Evolutionary conservation across 2,797 vertebrate species (phyloP).

Genomic region (Danio jaintianensis): DNA sequence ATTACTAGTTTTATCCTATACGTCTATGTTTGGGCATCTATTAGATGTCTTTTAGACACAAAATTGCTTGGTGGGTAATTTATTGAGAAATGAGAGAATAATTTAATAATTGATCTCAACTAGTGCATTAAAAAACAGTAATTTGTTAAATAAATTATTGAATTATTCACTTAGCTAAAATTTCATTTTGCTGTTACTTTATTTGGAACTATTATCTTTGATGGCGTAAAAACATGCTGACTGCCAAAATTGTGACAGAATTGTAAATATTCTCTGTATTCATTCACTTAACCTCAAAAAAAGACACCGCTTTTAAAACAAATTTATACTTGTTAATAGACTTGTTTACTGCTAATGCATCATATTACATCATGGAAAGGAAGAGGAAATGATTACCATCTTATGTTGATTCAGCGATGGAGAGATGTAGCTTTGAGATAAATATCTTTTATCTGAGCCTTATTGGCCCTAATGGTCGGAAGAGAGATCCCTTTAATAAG

Average conservation of each 20-base stretch:
- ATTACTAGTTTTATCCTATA: no score
- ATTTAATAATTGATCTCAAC: no score
- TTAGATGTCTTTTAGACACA: no score
- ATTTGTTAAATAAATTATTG: not conserved
- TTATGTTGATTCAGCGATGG: slow-evolving; percentile 23
- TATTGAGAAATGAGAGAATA: no score
- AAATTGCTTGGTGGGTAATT: no score
- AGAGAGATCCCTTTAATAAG: slow-evolving; percentile 18
- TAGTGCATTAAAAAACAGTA: not conserved
- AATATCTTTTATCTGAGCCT: slow-evolving; percentile 29
- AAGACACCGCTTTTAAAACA: not conserved
- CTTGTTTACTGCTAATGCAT: not conserved
- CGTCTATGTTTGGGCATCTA: no score
- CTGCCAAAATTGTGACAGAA: not conserved
- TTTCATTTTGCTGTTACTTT: not conserved
- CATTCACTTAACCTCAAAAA: not conserved
- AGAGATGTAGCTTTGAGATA: slow-evolving; percentile 26
- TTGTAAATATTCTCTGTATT: not conserved
- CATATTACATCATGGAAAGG: slow-evolving; percentile 27
- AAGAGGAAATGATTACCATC: slow-evolving; percentile 32
- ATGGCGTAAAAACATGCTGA: not conserved
- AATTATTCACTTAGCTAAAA: not conserved
- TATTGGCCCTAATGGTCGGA: slow-evolving; percentile 27
- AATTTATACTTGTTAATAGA: not conserved
- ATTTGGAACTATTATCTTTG: not conserved